phyloP scores from a whole-genome alignment of 92 coral and sea anemone species.

The Phenganax marumi region DNA sequence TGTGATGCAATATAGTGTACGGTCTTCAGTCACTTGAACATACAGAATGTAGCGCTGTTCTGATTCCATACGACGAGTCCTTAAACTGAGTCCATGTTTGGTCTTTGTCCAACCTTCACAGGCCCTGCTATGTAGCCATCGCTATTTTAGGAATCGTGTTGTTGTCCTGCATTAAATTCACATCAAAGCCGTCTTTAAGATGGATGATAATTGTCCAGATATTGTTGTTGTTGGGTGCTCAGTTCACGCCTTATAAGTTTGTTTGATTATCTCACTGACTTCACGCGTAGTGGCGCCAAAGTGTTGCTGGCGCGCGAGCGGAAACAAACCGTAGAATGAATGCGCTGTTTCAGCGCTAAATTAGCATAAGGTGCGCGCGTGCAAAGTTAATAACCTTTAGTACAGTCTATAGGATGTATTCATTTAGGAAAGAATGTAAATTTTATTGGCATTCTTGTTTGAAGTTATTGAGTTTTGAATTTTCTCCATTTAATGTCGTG shows the following conservation, averaged over 20 bases:
- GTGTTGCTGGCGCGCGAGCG: conserved; percentile 26
- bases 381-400: neutral
- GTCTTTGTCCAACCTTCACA: neutral
- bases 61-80: neutral
- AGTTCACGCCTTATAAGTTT: neutral
- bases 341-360: no score
- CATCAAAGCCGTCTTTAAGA: conserved; percentile 5
- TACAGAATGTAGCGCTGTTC: neutral
- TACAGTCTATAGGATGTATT: neutral
- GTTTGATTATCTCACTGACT: conserved; percentile 6
- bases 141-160: conserved; percentile 9
- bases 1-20: neutral
- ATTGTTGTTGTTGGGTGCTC: neutral
- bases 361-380: neutral
- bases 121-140: neutral
- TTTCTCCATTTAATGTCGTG: no score
- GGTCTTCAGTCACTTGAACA: neutral
- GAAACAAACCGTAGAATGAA: neutral
- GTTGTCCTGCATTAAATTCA: conserved; percentile 1
- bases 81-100: neutral
- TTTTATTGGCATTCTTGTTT: no score
- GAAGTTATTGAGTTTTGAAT: no score
- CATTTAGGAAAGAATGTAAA: no score
- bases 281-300: neutral
- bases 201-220: neutral